Base-by-base conservation (phyloP, 2,888 invertebrate species). In the Malthinus flaveolus region DNA sequence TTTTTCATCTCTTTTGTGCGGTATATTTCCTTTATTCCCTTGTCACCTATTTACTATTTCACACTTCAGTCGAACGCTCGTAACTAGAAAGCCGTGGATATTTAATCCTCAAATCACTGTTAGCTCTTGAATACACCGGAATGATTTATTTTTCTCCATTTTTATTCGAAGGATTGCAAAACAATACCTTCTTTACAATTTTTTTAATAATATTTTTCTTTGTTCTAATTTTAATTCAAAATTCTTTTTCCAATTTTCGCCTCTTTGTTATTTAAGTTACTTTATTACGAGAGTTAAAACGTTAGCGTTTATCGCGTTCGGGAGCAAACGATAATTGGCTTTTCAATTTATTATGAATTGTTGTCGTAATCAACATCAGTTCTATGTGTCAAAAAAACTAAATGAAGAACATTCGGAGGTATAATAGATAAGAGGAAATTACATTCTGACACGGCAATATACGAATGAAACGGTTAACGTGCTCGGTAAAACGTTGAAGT, bases 401-500 rank as follows among this genome's bases (percentile, higher is more conserved):
- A 53, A 50, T 31, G 55, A 59, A 55, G 53, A 59, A 48, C 42
- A 55, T 44, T 31, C 34, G 44, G 42, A 51, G 42, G 47, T 36
- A 44, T 50, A 51, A 59, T 59, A 59, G 50, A 34, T 52, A 48
- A 39, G 12, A 15, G 35, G 47, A 49, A 59, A 59, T 59, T 56
- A 56, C 48, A 55, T 56, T 56, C 35, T 56, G 59, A 51, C 59
- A 59, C 39, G 50, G 49, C 58, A 59, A 59, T 59, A 59, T 59
- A 59, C 33, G 54, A 50, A 59, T 55, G 55, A 37, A 59, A 56
- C 55, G 46, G 55, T 49, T 55, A 59, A 59, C 60, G 56, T 56
- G 60, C 56, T 52, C 52, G 56, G 56, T 56, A 52, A 56, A 56
- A 56, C 53, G 60, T 52, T 51, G 56, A 59, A 59, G 51, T 56